Evolutionary conservation across 2,797 vertebrate genomes (phyloP), one percentile per base, ranked within the genome.

Genomic region (Chelidonichthys spinosus): DNA sequence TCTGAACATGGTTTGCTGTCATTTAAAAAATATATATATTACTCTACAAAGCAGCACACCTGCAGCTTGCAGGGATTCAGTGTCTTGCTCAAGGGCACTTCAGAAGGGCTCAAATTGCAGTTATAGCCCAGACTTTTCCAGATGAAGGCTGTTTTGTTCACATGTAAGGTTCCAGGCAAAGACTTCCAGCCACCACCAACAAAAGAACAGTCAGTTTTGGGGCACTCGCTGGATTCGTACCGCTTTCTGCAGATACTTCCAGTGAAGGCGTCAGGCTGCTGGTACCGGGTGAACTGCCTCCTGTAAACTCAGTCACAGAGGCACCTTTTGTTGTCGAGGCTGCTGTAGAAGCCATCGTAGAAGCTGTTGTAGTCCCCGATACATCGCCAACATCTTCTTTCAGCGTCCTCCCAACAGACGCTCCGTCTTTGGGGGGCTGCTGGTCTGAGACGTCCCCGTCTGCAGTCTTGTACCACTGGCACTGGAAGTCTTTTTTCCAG

Each of bases 401-500:
- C 6, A 53, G 54, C 33, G 63, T 63, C 49, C 43, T 65, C 49
- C 72, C 72, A 42, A 75, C 69, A 43, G 92, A 85, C 1, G 56
- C 80, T 33, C 91, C 89, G 0, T 91, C 91, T 76, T 92, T 90
- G 25, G 88, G 90, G n/a, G 93, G 86, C 83, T 93, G 92, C 76
- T 91, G 90, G 74, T 95, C 94, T 4, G 93, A 92, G 59, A 90
- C 83, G 18, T 93, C 89, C 47, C 90, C 76, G 50, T 93, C 91
- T 59, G 91, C 39, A 0, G 87, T 90, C 73, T 93, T 92, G 78
- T 94, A 96, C 94, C 94, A 95, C 86, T 95, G 94, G 72, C 95
- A 95, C 69, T 91, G 92, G 81, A 96, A 96, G 83, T 95, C 90
- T 55, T 85, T 93, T 76, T 91, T 94, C 94, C 95, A 95, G 17